A percentile compares a stretch with the other conserved stretches of the same genome.
Conservation (phyloP, 2,113 vertebrate genomes). For the Geothlypis trichas region DNA sequence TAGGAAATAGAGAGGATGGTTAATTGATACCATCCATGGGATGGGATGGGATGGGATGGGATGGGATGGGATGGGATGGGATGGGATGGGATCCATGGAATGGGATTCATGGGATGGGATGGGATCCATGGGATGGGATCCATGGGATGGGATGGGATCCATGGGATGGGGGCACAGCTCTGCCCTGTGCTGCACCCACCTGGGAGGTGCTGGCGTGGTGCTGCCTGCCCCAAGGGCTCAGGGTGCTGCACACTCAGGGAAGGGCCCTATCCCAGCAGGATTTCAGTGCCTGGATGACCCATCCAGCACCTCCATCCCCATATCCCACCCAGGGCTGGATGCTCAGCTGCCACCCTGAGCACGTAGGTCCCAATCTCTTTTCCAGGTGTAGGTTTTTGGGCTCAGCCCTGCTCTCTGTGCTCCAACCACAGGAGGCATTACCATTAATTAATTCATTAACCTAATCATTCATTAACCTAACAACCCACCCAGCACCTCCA, state of each 20-base stretch:
- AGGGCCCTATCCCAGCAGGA: accelerated
- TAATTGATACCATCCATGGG: too few species aligned
- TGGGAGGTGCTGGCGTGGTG: not conserved
- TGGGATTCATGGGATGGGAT: not conserved
- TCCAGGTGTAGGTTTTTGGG: too few species aligned
- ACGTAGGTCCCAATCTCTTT: too few species aligned
- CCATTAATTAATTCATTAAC: accelerated
- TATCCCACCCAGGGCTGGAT: too few species aligned
- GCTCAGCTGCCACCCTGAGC: too few species aligned
- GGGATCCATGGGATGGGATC: not conserved
- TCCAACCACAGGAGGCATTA: accelerated
- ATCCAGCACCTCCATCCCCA: too few species aligned
- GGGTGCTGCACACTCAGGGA: not conserved
- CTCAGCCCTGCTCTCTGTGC: too few species aligned
- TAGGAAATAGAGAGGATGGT: too few species aligned
- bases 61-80: too few species aligned
- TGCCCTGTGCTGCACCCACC: not conserved
- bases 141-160: not conserved
- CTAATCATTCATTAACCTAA: too few species aligned
- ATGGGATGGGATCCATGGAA: too few species aligned
- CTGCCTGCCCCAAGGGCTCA: accelerated
- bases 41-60: too few species aligned
- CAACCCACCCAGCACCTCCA: accelerated
- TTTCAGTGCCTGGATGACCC: not conserved
- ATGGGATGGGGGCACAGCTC: not conserved